Percentiles rank a stretch among this genome's conserved stretches.
phyloP scores from a whole-genome alignment of 2,113 vertebrate genomes.

The Aptenodytes patagonicus region DNA sequence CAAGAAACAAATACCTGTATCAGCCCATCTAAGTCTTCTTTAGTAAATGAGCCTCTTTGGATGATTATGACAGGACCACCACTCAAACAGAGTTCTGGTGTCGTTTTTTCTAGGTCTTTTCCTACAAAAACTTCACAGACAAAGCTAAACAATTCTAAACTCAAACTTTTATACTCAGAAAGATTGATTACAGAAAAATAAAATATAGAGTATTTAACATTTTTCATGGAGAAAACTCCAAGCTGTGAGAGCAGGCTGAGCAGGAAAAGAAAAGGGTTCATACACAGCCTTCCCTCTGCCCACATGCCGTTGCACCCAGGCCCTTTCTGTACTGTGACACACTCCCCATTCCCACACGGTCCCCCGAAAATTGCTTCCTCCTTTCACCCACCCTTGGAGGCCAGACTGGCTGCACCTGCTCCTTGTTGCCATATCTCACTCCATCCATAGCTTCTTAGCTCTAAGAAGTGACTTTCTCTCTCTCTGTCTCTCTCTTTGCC shows the following conservation, averaged over 20 bases:
- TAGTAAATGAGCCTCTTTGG: not conserved
- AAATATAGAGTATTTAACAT: not conserved
- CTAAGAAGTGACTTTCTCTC: not conserved
- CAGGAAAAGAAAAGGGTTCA: too few species aligned
- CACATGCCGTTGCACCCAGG: not conserved
- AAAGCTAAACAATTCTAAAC: not conserved
- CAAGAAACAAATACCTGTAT: not conserved
- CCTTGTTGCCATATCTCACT: not conserved
- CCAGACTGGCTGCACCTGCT: not conserved
- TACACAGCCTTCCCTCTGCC: not conserved
- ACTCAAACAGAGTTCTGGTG: not conserved
- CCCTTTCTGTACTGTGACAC: not conserved
- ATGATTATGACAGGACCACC: not conserved
- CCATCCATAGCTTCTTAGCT: not conserved
- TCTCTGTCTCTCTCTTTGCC: not conserved
- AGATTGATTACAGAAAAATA: not conserved
- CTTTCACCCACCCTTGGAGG: not conserved
- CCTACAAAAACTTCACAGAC: not conserved
- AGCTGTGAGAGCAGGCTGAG: not conserved
- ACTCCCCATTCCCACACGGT: not conserved
- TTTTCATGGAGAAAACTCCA: not conserved
- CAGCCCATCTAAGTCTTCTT: not conserved
- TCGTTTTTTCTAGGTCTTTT: not conserved
- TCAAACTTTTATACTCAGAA: not conserved
- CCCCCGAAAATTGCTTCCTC: not conserved